phyloP scores from a whole-genome alignment of 2,888 invertebrate species.

The Coenonympha glycerion region DNA sequence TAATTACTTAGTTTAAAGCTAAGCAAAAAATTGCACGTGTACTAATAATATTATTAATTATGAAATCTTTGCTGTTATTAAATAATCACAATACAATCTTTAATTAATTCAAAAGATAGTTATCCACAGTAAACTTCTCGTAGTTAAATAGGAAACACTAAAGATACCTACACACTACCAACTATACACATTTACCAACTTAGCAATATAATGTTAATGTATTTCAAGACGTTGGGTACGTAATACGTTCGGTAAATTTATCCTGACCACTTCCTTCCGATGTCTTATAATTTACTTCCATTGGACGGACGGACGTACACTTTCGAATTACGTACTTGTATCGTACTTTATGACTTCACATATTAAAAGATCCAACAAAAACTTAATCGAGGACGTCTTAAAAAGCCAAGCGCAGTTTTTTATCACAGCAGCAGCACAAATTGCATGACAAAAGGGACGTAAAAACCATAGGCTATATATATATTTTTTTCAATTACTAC shows the following conservation, averaged over 20 bases:
- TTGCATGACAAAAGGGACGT: no score
- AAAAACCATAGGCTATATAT: no score
- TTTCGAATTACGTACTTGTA: conserved; percentile 23
- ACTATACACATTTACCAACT: conserved; percentile 22
- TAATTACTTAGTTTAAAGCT: background rate
- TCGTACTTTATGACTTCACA: conserved; percentile 11
- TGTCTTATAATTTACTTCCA: conserved; percentile 54
- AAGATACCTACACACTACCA: conserved; percentile 34
- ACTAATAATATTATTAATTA: background rate
- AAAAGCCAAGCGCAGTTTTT: no score
- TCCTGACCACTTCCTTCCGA: conserved; percentile 72
- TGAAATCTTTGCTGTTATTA: no score
- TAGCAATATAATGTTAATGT: conserved; percentile 47
- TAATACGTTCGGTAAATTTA: conserved; percentile 50
- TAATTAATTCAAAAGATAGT: no score
- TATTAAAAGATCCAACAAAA: conserved; percentile 5
- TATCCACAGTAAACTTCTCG: no score
- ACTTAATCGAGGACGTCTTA: background rate
- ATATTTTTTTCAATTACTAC: background rate
- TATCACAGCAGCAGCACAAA: no score
- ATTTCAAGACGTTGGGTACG: conserved; percentile 55
- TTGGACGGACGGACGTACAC: conserved; percentile 19
- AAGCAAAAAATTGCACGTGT: background rate
- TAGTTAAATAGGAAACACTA: conserved; percentile 61
- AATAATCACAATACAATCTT: no score